Evolutionary conservation across 2,888 invertebrate species (phyloP).

Genomic region (Drosophila anomalipes): DNA sequence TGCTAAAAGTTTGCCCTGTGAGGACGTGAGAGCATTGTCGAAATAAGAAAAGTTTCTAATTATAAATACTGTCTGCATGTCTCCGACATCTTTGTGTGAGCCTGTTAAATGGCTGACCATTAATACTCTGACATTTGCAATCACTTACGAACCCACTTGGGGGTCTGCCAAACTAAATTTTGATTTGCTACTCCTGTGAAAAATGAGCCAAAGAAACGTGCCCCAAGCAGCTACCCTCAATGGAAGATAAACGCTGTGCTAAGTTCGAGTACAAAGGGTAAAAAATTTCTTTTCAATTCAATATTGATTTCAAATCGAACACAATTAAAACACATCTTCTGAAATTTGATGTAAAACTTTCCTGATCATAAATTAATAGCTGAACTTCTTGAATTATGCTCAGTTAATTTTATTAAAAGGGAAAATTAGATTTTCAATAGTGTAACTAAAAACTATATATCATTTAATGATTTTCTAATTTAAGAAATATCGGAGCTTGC

Average conservation of each 20-base stretch:
- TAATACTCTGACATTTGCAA: conserved; percentile 46
- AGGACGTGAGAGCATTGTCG: conserved; percentile 12
- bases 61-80: conserved; percentile 50
- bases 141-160: conserved; percentile 20
- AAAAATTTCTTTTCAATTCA: background rate
- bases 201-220: conserved; percentile 23
- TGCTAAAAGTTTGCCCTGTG: conserved; percentile 22
- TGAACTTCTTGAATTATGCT: background rate
- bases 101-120: conserved; percentile 47
- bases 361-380: background rate
- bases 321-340: background rate
- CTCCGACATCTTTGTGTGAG: conserved; percentile 5
- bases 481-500: fast-evolving
- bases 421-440: background rate
- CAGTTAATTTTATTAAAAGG: background rate
- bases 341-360: background rate
- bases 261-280: background rate
- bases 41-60: conserved; percentile 57
- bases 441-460: background rate
- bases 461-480: fast-evolving
- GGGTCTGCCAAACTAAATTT: background rate
- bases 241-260: background rate
- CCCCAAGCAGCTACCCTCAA: background rate
- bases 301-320: background rate
- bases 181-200: conserved; percentile 17